Percentiles rank a stretch among this genome's conserved stretches.
Conservation (phyloP, 1,140 invertebrate species). For the Trigoniulus corallinus region DNA sequence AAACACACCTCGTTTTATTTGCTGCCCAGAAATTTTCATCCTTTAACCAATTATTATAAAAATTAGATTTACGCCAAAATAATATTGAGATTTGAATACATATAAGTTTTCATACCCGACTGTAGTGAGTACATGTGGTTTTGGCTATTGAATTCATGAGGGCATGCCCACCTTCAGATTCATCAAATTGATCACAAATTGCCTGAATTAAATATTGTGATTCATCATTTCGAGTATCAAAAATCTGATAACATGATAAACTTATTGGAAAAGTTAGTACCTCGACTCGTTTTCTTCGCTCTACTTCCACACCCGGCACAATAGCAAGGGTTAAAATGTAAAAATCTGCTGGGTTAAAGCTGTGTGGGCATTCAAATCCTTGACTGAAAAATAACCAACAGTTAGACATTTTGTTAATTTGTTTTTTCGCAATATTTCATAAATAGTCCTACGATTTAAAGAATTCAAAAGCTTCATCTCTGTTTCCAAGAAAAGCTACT, state of each 20-base stretch:
- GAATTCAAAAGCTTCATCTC: constrained; percentile 57
- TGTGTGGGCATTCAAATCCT: constrained; percentile 35
- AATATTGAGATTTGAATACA: no score
- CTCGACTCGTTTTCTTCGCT: constrained; percentile 5
- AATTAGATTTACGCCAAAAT: no score
- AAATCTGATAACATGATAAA: no score
- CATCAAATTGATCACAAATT: constrained; percentile 56
- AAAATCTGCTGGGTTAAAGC: constrained; percentile 92
- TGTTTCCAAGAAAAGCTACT: constrained; percentile 72
- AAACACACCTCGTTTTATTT: not conserved
- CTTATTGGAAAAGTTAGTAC: constrained; percentile 5
- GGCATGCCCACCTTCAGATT: constrained; percentile 27
- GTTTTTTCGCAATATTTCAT: constrained; percentile 3
- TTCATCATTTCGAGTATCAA: constrained; percentile 30
- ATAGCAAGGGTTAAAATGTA: constrained; percentile 82
- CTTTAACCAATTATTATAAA: no score
- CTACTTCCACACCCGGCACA: constrained; percentile 58
- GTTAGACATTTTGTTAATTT: constrained; percentile 4
- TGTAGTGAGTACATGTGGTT: not conserved
- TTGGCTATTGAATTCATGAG: not conserved
- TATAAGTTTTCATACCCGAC: no score
- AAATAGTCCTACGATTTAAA: constrained; percentile 51
- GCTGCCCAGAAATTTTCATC: no score
- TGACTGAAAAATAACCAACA: constrained; percentile 17
- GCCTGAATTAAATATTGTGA: constrained; percentile 43